Conservation (phyloP, 2,888 invertebrate species). For the Drosophila infuscata region DNA sequence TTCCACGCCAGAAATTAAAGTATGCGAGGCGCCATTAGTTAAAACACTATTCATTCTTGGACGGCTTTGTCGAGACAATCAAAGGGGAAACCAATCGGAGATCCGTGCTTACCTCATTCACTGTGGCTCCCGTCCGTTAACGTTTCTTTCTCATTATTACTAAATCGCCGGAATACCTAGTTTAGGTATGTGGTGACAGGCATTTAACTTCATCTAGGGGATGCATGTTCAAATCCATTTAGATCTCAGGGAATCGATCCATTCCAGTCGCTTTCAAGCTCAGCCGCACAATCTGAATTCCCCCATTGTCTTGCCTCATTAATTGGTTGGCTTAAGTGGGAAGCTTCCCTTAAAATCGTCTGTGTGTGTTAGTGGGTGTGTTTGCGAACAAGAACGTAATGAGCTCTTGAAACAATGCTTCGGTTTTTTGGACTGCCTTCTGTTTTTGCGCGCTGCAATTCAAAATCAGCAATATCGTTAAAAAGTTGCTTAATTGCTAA, state of each 20-base stretch:
- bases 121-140: background rate
- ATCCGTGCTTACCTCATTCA: background rate
- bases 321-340: background rate
- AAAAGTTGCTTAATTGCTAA: conserved; percentile 26
- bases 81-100: background rate
- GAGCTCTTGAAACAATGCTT: conserved; percentile 37
- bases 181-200: background rate
- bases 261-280: background rate
- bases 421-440: conserved; percentile 30
- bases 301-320: background rate
- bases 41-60: background rate
- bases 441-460: conserved; percentile 27
- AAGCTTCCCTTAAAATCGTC: background rate
- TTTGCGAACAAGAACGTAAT: conserved; percentile 8
- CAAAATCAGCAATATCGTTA: conserved; percentile 22
- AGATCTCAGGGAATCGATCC: background rate
- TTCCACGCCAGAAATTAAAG: background rate
- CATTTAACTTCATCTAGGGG: background rate
- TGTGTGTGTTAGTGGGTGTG: background rate
- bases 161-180: background rate
- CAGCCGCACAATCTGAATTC: background rate
- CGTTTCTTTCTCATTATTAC: background rate
- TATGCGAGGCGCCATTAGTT: background rate
- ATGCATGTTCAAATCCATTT: background rate
- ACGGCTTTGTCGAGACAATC: background rate